Percentiles rank a stretch among this genome's conserved stretches.
phyloP scores from a whole-genome alignment of 2,888 invertebrate species.

The Encarsia formosa region DNA sequence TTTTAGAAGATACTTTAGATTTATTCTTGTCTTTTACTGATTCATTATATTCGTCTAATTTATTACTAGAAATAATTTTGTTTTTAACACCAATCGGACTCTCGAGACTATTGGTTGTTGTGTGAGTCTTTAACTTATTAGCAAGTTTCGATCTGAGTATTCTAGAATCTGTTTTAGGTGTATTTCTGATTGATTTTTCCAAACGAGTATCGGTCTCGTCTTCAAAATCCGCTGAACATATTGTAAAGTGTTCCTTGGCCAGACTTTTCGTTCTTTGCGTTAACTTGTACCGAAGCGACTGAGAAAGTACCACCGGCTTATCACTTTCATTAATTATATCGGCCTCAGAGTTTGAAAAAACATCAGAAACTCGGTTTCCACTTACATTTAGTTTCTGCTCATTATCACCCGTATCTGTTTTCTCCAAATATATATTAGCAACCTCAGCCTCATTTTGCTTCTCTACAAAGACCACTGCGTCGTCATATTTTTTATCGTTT shows the following conservation, averaged over 20 bases:
- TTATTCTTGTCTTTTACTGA: no score
- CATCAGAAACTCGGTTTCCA: neutral
- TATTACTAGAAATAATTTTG: no score
- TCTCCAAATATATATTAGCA: neutral
- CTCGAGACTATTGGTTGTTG: no score
- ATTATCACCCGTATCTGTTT: neutral
- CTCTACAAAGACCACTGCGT: no score
- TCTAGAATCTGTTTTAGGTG: no score
- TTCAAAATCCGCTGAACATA: constrained; percentile 6
- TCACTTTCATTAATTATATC: constrained; percentile 13
- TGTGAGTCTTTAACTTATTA: no score
- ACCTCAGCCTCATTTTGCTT: neutral
- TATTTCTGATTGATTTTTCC: no score
- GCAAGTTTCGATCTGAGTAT: no score
- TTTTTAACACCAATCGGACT: no score
- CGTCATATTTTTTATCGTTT: neutral
- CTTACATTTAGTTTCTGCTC: neutral
- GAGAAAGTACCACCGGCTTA: neutral
- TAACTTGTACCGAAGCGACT: constrained; percentile 5
- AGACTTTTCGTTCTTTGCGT: constrained; percentile 3
- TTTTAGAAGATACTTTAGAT: no score
- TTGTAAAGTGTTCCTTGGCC: constrained; percentile 2
- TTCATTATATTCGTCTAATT: no score
- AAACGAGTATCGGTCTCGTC: neutral
- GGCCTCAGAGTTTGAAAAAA: neutral